Percentiles rank a stretch among this genome's conserved stretches.
Evolutionary conservation across 2,888 invertebrate species (phyloP).

Genomic region (Trachelus stipa): DNA sequence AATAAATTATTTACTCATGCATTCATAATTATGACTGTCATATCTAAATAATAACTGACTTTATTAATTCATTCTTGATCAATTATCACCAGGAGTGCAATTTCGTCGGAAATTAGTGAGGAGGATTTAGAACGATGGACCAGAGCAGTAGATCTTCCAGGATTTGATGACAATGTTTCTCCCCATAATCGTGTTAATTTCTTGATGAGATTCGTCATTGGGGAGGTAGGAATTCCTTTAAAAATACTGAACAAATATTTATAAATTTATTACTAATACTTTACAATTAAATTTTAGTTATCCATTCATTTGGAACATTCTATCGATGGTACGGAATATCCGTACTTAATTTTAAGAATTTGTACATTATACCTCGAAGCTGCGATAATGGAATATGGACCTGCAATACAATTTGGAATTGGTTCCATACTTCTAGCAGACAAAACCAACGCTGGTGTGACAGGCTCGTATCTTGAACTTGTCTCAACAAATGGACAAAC

Average conservation of each 20-base stretch:
- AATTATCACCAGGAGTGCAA: conserved; percentile 63
- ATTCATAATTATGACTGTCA: background rate
- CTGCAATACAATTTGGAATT: conserved; percentile 79
- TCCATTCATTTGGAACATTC: conserved; percentile 50
- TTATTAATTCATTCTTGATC: background rate
- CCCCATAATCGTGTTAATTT: conserved; percentile 80
- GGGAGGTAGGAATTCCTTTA: conserved; percentile 68
- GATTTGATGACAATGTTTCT: conserved; percentile 86
- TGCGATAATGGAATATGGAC: conserved; percentile 83
- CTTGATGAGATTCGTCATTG: conserved; percentile 78
- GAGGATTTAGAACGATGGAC: conserved; percentile 82
- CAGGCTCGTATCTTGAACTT: conserved; percentile 83
- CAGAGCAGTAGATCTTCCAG: conserved; percentile 80
- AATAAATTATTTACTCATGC: background rate
- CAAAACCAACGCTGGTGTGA: conserved; percentile 78
- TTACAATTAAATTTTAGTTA: conserved; percentile 36
- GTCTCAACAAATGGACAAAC: conserved; percentile 73
- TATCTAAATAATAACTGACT: background rate
- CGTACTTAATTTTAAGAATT: conserved; percentile 80
- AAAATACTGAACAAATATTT: conserved; percentile 1
- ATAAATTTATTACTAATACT: background rate
- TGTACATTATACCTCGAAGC: conserved; percentile 79
- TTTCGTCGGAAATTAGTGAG: conserved; percentile 77
- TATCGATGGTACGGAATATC: conserved; percentile 74
- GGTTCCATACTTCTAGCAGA: conserved; percentile 77